phyloP scores from a whole-genome alignment of 2,113 vertebrate genomes.

The Etheostoma spectabile region DNA sequence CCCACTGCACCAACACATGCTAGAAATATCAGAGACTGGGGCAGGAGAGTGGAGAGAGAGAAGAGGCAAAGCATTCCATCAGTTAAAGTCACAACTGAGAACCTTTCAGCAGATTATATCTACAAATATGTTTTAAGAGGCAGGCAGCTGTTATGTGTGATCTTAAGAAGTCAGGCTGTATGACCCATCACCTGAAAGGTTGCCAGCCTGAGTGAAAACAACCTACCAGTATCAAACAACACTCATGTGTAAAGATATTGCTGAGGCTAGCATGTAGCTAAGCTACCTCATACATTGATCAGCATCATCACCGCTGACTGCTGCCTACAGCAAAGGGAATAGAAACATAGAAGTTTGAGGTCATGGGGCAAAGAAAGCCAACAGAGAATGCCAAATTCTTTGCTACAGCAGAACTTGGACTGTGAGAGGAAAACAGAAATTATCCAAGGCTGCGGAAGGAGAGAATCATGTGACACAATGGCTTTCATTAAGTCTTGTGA shows the following conservation, averaged over 20 bases:
- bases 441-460: constrained; percentile 41
- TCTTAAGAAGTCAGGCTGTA: constrained; percentile 18
- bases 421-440: constrained; percentile 46
- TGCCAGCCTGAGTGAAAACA: constrained; percentile 38
- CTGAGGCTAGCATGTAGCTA: constrained; percentile 13
- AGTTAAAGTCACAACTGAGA: constrained; percentile 3
- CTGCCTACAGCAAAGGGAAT: constrained; percentile 12
- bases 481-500: constrained; percentile 80
- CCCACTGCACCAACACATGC: constrained; percentile 87
- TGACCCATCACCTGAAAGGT: constrained; percentile 1
- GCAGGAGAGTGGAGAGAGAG: constrained; percentile 7
- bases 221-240: constrained; percentile 28
- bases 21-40: constrained; percentile 90
- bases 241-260: constrained; percentile 25
- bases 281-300: constrained; percentile 7
- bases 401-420: constrained; percentile 38
- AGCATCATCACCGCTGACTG: constrained; percentile 22
- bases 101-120: constrained; percentile 11
- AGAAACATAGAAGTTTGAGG: neutral
- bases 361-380: constrained; percentile 1
- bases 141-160: neutral
- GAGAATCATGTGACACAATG: constrained; percentile 75
- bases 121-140: neutral
- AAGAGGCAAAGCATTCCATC: constrained; percentile 1
- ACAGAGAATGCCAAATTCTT: constrained; percentile 5